Conservation (phyloP, 2,888 invertebrate species). For the Octonoba sinensis region DNA sequence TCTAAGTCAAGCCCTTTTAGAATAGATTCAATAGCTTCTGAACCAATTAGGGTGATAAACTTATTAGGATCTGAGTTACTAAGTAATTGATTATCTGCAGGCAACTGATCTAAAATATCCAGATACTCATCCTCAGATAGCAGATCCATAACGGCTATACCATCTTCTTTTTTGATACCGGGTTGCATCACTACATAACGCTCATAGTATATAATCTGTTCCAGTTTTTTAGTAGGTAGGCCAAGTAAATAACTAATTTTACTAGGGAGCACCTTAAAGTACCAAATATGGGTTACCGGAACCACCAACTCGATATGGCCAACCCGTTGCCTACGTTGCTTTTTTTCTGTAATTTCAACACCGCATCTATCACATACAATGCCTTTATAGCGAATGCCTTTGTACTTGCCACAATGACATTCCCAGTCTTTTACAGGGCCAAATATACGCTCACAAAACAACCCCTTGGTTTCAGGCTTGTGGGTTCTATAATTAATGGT, state of each 20-base stretch:
- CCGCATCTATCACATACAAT: too few species aligned
- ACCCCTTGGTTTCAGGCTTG: too few species aligned
- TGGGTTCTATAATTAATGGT: too few species aligned
- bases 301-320: slow-evolving; percentile 23
- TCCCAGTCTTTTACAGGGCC: too few species aligned
- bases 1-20: too few species aligned
- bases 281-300: slow-evolving; percentile 22
- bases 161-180: too few species aligned
- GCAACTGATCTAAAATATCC: background rate
- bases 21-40: slow-evolving; percentile 33
- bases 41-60: background rate
- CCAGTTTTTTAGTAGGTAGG: background rate
- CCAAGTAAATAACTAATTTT: background rate
- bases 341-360: too few species aligned
- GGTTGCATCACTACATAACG: background rate
- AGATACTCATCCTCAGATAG: background rate
- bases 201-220: background rate
- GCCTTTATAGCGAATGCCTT: too few species aligned
- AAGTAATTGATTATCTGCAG: too few species aligned
- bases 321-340: slow-evolving; percentile 9
- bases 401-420: too few species aligned
- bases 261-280: background rate
- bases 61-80: too few species aligned
- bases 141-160: background rate
- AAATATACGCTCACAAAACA: too few species aligned